Conservation (phyloP, 2,888 invertebrate genomes). For the Gandaritis pyraliata region DNA sequence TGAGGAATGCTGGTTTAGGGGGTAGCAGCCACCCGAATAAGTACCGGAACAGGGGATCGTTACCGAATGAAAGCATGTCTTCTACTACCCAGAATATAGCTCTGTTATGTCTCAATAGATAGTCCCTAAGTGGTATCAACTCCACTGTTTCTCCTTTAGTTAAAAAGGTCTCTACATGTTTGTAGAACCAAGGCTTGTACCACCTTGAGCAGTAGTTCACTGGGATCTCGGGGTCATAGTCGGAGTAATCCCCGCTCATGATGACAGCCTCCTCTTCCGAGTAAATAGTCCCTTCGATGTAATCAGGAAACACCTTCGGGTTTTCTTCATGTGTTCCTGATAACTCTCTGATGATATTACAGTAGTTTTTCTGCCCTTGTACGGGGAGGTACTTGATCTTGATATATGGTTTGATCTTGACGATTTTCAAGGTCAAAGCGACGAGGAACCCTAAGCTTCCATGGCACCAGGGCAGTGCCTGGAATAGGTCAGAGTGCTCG, state of each 20-base stretch:
- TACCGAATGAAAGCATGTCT: constrained; percentile 89
- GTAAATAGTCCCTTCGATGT: constrained; percentile 87
- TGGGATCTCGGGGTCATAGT: constrained; percentile 77
- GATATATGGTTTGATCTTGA: constrained; percentile 86
- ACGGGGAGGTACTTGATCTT: constrained; percentile 87
- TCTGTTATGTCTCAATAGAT: constrained; percentile 86
- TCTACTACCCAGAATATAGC: constrained; percentile 90
- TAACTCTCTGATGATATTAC: constrained; percentile 84
- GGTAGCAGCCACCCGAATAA: constrained; percentile 88
- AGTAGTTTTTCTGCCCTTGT: constrained; percentile 85
- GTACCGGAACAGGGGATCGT: constrained; percentile 84
- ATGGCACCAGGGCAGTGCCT: constrained; percentile 87
- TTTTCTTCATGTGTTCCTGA: constrained; percentile 82
- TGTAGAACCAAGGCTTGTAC: constrained; percentile 90
- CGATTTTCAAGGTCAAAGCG: constrained; percentile 85
- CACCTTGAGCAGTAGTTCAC: constrained; percentile 85
- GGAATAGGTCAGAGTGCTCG: constrained; percentile 84
- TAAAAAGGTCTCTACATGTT: constrained; percentile 85
- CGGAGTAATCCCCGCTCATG: constrained; percentile 87
- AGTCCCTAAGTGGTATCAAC: constrained; percentile 86
- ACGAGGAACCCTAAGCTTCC: constrained; percentile 87
- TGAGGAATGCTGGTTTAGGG: constrained; percentile 89
- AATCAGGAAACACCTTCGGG: constrained; percentile 82
- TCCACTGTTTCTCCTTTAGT: constrained; percentile 81
- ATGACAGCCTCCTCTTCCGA: constrained; percentile 86